phyloP scores from a whole-genome alignment of 2,797 vertebrate species.

The Molothrus ater region DNA sequence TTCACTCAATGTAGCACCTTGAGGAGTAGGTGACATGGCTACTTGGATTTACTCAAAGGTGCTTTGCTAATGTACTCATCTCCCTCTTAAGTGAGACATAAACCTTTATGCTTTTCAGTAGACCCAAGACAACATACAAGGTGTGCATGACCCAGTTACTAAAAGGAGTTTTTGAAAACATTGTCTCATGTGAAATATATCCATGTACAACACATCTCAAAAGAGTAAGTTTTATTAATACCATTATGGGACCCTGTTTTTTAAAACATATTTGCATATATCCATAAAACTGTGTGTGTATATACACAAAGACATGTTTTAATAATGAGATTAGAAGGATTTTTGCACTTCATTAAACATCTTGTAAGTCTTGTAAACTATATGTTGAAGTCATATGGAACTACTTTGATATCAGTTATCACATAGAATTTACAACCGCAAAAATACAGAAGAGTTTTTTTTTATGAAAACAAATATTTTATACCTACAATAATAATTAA shows the following conservation, averaged over 20 bases:
- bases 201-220: background rate
- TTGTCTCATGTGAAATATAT: background rate
- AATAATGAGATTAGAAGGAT: background rate
- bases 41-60: background rate
- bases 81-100: background rate
- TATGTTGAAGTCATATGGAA: background rate
- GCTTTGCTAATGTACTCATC: background rate
- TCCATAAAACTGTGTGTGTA: background rate
- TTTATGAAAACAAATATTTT: background rate
- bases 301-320: background rate
- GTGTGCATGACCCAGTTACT: rapidly evolving
- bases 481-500: background rate
- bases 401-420: background rate
- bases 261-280: background rate
- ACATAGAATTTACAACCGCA: background rate
- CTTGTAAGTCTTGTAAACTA: background rate
- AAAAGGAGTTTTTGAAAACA: background rate
- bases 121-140: background rate
- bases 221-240: background rate
- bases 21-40: background rate
- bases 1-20: background rate
- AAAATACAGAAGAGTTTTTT: background rate
- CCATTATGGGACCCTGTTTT: background rate
- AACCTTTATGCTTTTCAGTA: background rate
- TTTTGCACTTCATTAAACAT: background rate